Evolutionary conservation across 2,113 vertebrate genomes (phyloP), one percentile per base, ranked within the genome.

Genomic region (Hiodon alosoides): DNA sequence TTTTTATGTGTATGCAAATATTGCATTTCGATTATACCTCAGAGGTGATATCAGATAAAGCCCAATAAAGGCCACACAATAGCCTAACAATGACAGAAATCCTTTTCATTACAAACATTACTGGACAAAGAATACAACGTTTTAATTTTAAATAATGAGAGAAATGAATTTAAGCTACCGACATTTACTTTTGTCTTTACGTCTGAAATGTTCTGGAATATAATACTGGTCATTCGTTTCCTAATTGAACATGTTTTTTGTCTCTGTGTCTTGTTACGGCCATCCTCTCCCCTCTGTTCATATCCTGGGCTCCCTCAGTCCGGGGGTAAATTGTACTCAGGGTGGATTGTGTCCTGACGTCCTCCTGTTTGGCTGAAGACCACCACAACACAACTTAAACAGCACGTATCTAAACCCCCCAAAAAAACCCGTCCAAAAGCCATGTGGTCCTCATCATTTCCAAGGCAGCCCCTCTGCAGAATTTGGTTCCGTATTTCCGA

Each of bases 1-100:
- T 47, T 66, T 69, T 76, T 76, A 52, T 76, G 58, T 62, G 57
- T 16, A 69, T 76, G 67, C 58, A 69, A 70, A 76, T 76, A 69
- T 31, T 76, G 67, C 53, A 69, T 76, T 76, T 76, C 69, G 62
- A 70, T 76, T 69, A 76, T 16, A 31, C 53, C 51, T 55, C 66
- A 48, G 48, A 47, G 11, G 10, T 8, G 48, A 11, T 76, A 76
- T 76, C 74, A 69, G 74, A 76, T 76, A 54, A 70, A 76, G 50
- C 50, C 48, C 50, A 61, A 76, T 70, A 76, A 76, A 31, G 58
- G 50, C 52, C 74, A 69, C 47, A 57, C 67, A 76, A 70, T 76
- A 70, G 17, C 58, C 50, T 57, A 75, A 68, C 46, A 68, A 51
- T 47, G 50, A 61, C 55, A 76, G 57, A 60, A 76, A 69, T 69